phyloP scores from a whole-genome alignment of 1,140 invertebrate species.

The Philopotamus ludificatus region DNA sequence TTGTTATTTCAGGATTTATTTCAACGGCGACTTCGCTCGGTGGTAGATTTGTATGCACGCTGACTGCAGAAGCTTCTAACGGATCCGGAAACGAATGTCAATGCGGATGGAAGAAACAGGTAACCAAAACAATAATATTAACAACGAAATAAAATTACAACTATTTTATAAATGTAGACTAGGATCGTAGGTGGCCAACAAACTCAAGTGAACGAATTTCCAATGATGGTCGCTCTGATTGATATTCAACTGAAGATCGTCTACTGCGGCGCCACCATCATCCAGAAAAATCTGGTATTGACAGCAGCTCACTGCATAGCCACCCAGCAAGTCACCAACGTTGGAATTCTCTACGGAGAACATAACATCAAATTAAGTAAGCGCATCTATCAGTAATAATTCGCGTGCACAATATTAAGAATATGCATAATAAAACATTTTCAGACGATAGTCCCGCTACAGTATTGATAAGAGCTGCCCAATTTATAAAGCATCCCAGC shows the following conservation, averaged over 20 bases:
- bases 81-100: slow-evolving; percentile 46
- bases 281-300: slow-evolving; percentile 61
- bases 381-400: too few relatives aligned
- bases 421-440: slow-evolving; percentile 26
- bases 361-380: slow-evolving; percentile 49
- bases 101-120: slow-evolving; percentile 60
- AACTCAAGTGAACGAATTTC: slow-evolving; percentile 63
- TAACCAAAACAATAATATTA: slow-evolving; percentile 34
- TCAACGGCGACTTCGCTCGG: slow-evolving; percentile 45
- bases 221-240: slow-evolving; percentile 63
- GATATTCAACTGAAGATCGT: slow-evolving; percentile 46
- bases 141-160: neutral
- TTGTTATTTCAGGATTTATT: slow-evolving; percentile 47
- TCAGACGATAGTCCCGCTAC: slow-evolving; percentile 50
- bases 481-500: slow-evolving; percentile 47
- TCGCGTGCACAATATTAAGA: too few relatives aligned
- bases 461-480: slow-evolving; percentile 41
- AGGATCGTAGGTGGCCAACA: slow-evolving; percentile 63
- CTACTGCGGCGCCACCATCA: slow-evolving; percentile 67
- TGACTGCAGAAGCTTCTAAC: slow-evolving; percentile 44
- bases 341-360: slow-evolving; percentile 59
- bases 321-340: slow-evolving; percentile 18
- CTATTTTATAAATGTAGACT: slow-evolving; percentile 45
- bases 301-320: slow-evolving; percentile 69
- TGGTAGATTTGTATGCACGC: slow-evolving; percentile 55